Evolutionary conservation across 2,797 vertebrate genomes (phyloP), one percentile per base, ranked within the genome.

Genomic region (Hippoglossus hippoglossus): DNA sequence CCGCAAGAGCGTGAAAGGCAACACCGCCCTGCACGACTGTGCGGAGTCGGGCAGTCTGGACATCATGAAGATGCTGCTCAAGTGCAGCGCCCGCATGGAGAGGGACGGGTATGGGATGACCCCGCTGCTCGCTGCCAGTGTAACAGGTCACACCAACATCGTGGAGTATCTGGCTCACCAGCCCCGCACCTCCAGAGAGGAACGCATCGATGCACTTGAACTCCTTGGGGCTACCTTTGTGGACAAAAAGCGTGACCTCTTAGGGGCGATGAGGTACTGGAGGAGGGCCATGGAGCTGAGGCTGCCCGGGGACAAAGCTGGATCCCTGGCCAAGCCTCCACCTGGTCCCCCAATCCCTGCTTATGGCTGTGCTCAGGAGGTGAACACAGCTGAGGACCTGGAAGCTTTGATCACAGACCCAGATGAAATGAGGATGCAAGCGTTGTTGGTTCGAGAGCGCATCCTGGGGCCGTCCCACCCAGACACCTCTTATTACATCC

Each of bases 351-450:
- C 95, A 0, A 93, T 99, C 22, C 87, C 95, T 3, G 98, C 98
- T 3, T 99, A 99, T 0, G 96, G 96, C 83, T 98, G 95, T 2
- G 95, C 96, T 0, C 91, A 94, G 68, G 98, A 99, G 80, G 98
- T 96, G 83, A 94, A 46, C 82, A 96, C 94, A 0, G 74, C 94
- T 0, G 96, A 96, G 74, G 97, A 99, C 26, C 90, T 99, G 60
- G 97, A 99, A n/a, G 95, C 96, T 1, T 84, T 99, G 64, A 97
- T 98, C 77, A 97, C 97, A 0, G 97, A 99, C 83, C 98, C 98
- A 0, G 98, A 99, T 0, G 97, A 98, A 90, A 98, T 99, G 97
- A 94, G 98, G 53, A 99, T 97, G 97, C 98, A 99, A 85, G 97
- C 98, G 0, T 81, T 99, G 89, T 83, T 99, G 75, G 96, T 98